Evolutionary conservation across 1,140 invertebrate genomes (phyloP).

Genomic region (Habropoda laboriosa): DNA sequence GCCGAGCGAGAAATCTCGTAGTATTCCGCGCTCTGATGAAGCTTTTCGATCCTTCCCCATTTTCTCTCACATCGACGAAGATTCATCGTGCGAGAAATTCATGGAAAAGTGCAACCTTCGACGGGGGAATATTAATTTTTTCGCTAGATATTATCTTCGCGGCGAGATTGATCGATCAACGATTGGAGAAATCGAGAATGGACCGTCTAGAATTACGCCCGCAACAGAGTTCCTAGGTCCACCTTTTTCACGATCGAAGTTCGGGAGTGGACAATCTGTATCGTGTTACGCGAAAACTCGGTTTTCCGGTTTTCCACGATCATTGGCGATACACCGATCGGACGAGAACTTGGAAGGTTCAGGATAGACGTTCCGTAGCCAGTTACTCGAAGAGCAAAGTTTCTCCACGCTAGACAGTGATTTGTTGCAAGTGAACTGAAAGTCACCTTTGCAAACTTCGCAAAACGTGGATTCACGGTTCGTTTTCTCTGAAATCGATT

Average conservation of each 20-base stretch:
- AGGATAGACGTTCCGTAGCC: background rate
- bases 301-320: background rate
- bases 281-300: background rate
- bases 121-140: no score
- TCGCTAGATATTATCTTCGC: background rate
- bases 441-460: background rate
- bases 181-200: no score
- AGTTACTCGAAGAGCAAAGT: background rate
- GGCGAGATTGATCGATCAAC: background rate
- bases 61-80: background rate
- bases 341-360: background rate
- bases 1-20: background rate
- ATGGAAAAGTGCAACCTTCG: no score
- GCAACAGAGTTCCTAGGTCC: background rate
- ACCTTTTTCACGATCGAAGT: background rate
- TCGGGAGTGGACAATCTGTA: background rate
- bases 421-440: background rate
- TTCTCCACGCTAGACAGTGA: background rate
- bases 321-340: background rate
- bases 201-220: no score
- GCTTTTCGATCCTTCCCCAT: no score
- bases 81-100: background rate
- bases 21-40: no score
- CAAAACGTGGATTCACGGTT: background rate
- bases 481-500: background rate